Base-by-base conservation (phyloP, 1,140 invertebrate species). In the Cardiocondyla obscurior region DNA sequence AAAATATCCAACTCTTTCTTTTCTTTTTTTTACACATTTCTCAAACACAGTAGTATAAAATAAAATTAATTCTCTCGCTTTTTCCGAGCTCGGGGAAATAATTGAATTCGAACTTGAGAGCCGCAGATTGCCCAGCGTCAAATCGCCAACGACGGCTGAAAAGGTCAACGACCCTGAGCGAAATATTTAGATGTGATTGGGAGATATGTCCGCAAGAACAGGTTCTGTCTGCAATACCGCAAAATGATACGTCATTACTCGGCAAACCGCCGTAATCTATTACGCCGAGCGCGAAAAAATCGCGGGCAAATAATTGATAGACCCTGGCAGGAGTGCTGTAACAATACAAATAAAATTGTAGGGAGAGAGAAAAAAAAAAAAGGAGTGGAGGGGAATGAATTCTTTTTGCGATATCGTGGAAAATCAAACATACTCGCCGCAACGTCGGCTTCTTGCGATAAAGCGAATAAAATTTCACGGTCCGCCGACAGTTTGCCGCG, bases 121-220 rank as follows among this genome's bases (percentile, higher is more conserved):
- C 19, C 19, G 16, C 5, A 74, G 16, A 74, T 12, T 12, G 14
- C 22, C 12, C 36, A 16, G n/a, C 30, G 28, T 25, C 39, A n/a
- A 74, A n/a, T 22, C 12, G n/a, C 19, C 39, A 46, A n/a, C 72
- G 28, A 62, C 22, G 39, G 62, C 49, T 62, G 28, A 76, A 62
- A 46, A 76, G 46, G 57, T 64, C 57, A 76, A 64, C 2, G 53
- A 62, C 72, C 4, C 19, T 64, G 28, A n/a, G 57, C 39, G 19
- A 76, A 49, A 46, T 62, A 76, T 64, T 46, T 22, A 62, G 72
- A 76, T 46, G 4, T 28, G 28, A 76, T 49, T 22, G 39, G n/a
- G 36, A 73, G 53, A 60, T 53, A 72, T n/a, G 14, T n/a, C 3
- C 19, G 10, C 36, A 28, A 55, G 36, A 62, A 62, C 72, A 74